Evolutionary conservation across 2,888 invertebrate species (phyloP).

Genomic region (Trichopoda pennipes): DNA sequence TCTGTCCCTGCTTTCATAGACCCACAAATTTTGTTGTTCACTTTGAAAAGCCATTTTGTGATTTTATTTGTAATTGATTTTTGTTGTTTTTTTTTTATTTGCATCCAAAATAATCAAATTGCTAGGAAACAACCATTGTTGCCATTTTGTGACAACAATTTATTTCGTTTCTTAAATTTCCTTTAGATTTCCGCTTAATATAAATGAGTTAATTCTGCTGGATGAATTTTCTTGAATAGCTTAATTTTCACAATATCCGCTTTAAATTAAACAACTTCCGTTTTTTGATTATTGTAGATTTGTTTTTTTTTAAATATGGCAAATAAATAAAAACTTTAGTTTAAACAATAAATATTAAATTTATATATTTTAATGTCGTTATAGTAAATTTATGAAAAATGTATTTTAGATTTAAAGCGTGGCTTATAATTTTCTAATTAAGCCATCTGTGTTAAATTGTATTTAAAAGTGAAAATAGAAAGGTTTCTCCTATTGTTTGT

Average conservation of each 20-base stretch:
- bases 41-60: slow-evolving; percentile 45
- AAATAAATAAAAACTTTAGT: not conserved
- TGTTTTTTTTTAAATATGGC: too few species aligned
- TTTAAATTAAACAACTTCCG: slow-evolving; percentile 78
- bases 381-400: too few species aligned
- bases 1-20: not conserved
- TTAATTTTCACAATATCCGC: slow-evolving; percentile 77
- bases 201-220: slow-evolving; percentile 36
- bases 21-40: not conserved
- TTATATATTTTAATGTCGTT: not conserved
- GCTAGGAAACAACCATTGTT: slow-evolving; percentile 29
- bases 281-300: slow-evolving; percentile 51
- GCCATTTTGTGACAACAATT: slow-evolving; percentile 22
- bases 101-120: slow-evolving; percentile 26
- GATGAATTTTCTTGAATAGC: slow-evolving; percentile 69
- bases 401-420: too few species aligned
- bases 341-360: not conserved
- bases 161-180: slow-evolving; percentile 24
- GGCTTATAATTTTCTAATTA: too few species aligned
- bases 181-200: slow-evolving; percentile 56
- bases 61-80: slow-evolving; percentile 19
- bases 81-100: not conserved
- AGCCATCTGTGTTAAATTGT: too few species aligned
- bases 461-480: too few species aligned
- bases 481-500: too few species aligned